Conservation (phyloP, 2,113 vertebrate genomes). For the Sinosuthora webbiana region DNA sequence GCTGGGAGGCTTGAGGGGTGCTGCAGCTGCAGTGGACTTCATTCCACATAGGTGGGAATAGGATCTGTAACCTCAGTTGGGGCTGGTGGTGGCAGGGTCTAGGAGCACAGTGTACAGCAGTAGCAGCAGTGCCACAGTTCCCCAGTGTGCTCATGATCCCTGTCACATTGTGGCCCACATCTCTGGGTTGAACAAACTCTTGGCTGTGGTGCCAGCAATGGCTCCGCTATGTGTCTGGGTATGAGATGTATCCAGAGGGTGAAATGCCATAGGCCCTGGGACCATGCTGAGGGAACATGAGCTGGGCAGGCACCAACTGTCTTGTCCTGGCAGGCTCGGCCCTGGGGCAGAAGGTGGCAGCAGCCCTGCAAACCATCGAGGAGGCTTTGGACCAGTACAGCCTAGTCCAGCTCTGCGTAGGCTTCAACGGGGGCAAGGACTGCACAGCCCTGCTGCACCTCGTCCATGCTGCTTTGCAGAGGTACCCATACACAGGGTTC, state of each 20-base stretch:
- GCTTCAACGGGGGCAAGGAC: slow-evolving; percentile 97
- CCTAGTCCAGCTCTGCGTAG: slow-evolving; percentile 84
- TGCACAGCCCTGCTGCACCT: slow-evolving; percentile 94
- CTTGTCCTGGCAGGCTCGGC: slow-evolving; percentile 73
- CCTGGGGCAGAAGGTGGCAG: slow-evolving; percentile 84
- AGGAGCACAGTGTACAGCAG: accelerated
- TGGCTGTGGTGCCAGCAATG: background rate
- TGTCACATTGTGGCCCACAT: background rate
- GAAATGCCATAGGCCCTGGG: background rate
- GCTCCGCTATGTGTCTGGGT: accelerated
- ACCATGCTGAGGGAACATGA: accelerated
- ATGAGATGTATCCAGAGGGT: accelerated
- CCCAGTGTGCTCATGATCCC: background rate
- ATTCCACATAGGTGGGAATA: background rate
- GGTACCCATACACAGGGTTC: slow-evolving; percentile 54
- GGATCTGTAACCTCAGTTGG: background rate
- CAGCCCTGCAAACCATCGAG: slow-evolving; percentile 83
- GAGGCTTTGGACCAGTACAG: slow-evolving; percentile 81
- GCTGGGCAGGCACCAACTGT: background rate
- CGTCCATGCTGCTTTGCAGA: slow-evolving; percentile 83
- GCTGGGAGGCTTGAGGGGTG: background rate
- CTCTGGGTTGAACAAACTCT: background rate
- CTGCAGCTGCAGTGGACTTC: background rate
- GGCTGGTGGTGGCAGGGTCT: accelerated
- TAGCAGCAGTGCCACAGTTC: background rate